Conservation (phyloP, 2,797 vertebrate genomes). For the Artibeus lituratus region DNA sequence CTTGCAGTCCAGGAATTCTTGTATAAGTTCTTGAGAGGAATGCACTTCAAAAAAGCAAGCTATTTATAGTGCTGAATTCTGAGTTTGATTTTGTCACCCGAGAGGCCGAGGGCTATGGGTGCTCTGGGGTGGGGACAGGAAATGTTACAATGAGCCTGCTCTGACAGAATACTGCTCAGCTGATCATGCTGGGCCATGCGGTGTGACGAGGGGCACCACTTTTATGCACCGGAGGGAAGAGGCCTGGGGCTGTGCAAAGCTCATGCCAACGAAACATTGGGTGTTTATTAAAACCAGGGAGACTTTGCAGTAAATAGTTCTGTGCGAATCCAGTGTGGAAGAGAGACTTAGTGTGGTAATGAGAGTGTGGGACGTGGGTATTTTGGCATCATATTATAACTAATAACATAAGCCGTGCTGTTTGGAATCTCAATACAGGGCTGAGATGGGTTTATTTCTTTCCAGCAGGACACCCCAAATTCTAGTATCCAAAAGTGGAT, state of each 20-base stretch:
- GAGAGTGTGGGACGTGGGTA: neutral
- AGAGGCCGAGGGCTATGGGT: neutral
- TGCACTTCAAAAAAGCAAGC: neutral
- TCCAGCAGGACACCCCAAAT: neutral
- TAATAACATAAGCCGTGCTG: neutral
- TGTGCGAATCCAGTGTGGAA: neutral
- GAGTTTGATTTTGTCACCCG: neutral
- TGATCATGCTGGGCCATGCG: neutral
- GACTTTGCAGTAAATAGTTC: neutral
- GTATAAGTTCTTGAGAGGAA: neutral
- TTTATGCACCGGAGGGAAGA: neutral
- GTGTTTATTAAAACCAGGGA: neutral
- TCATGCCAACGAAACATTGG: neutral
- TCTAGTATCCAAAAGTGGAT: neutral
- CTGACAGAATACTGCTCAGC: neutral
- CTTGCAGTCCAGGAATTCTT: neutral
- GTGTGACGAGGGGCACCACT: too few relatives aligned
- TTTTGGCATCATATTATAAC: neutral
- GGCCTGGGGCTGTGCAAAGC: neutral
- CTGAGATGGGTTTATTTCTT: neutral
- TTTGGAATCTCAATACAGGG: neutral
- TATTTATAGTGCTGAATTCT: neutral
- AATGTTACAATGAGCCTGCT: neutral
- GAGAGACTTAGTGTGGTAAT: neutral
- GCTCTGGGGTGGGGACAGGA: neutral